Evolutionary conservation across 2,113 vertebrate species (phyloP).

Genomic region (Hydropotes inermis): DNA sequence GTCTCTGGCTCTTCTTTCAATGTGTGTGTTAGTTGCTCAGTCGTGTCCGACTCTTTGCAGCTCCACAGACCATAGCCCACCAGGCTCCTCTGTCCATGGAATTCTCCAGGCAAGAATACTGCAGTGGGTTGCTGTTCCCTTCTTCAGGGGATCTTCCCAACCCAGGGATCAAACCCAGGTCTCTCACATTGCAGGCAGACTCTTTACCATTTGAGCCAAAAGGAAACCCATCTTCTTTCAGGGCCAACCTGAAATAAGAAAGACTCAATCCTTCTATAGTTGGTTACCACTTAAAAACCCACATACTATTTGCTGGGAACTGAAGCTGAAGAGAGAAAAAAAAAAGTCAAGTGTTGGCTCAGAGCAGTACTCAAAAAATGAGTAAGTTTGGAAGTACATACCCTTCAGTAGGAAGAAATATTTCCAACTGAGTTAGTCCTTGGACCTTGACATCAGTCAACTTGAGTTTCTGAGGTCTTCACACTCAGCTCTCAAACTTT

Average conservation of each 20-base stretch:
- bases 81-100: background rate
- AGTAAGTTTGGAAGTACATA: background rate
- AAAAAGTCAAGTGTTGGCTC: background rate
- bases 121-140: background rate
- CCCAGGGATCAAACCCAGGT: background rate
- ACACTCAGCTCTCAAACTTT: background rate
- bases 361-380: background rate
- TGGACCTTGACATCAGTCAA: background rate
- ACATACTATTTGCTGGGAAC: background rate
- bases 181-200: background rate
- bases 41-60: fast-evolving
- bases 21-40: background rate
- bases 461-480: background rate
- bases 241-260: background rate
- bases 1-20: background rate
- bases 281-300: background rate
- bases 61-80: background rate
- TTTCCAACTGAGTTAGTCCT: background rate
- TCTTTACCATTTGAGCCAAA: background rate
- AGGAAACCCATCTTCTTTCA: background rate
- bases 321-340: background rate
- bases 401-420: background rate
- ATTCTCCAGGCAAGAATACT: background rate
- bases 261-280: background rate
- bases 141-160: background rate